Evolutionary conservation across 2,888 invertebrate genomes (phyloP).

Genomic region (Cynaeus angustus): DNA sequence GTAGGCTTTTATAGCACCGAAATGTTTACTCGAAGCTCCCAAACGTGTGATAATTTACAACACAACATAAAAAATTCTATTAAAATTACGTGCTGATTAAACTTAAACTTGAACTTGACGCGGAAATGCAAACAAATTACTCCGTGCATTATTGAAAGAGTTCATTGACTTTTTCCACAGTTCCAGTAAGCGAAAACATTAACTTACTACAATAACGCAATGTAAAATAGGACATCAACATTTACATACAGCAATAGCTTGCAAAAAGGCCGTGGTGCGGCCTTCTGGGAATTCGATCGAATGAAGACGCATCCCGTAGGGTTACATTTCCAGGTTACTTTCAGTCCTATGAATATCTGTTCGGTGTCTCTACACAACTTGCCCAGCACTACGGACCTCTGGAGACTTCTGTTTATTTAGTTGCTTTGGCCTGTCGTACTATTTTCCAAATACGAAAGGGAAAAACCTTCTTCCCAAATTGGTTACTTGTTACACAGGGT

Average conservation of each 20-base stretch:
- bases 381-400: slow-evolving; percentile 56
- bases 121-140: slow-evolving; percentile 20
- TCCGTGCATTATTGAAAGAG: slow-evolving; percentile 23
- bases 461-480: slow-evolving; percentile 47
- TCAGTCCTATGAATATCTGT: slow-evolving; percentile 63
- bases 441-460: slow-evolving; percentile 47
- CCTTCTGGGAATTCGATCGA: slow-evolving; percentile 62
- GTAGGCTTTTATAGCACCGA: slow-evolving; percentile 24
- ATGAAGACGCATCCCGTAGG: slow-evolving; percentile 62
- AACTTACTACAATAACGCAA: slow-evolving; percentile 40
- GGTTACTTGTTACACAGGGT: slow-evolving; percentile 37
- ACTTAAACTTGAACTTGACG: slow-evolving; percentile 41
- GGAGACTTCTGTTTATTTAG: slow-evolving; percentile 61
- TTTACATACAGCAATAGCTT: slow-evolving; percentile 60
- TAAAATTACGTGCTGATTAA: slow-evolving; percentile 47
- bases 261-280: slow-evolving; percentile 57
- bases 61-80: slow-evolving; percentile 43
- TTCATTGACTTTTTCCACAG: slow-evolving; percentile 33
- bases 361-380: slow-evolving; percentile 56
- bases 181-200: slow-evolving; percentile 42
- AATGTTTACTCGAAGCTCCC: slow-evolving; percentile 35
- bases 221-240: slow-evolving; percentile 50
- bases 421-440: slow-evolving; percentile 53
- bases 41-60: slow-evolving; percentile 41
- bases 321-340: slow-evolving; percentile 61